phyloP scores from a whole-genome alignment of 2,888 invertebrate species.

The Malthinus seriepunctatus region DNA sequence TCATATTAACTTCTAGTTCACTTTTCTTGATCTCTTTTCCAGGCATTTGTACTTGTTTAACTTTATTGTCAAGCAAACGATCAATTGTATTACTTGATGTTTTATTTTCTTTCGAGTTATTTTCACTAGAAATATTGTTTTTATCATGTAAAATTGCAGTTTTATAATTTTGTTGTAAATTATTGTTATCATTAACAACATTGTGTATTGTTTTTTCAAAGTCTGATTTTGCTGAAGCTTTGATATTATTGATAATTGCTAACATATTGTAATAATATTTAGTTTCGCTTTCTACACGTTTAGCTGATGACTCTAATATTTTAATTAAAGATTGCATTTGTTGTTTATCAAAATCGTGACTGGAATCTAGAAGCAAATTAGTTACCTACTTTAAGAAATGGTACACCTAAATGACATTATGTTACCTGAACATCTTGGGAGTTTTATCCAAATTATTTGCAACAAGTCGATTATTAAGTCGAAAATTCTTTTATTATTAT shows the following conservation, averaged over 20 bases:
- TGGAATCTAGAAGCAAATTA: background rate
- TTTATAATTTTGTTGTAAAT: background rate
- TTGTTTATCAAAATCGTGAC: background rate
- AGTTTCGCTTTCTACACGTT: conserved; percentile 1
- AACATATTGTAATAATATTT: background rate
- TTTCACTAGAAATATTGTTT: background rate
- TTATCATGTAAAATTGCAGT: background rate
- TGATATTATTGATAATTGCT: background rate
- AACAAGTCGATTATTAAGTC: background rate
- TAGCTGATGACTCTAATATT: conserved; percentile 9
- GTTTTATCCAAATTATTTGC: background rate
- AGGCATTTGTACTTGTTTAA: too few species aligned
- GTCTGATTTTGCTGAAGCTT: background rate
- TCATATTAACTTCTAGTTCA: too few species aligned
- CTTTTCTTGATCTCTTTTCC: too few species aligned
- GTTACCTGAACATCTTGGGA: background rate
- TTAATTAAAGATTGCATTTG: conserved; percentile 5
- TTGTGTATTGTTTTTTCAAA: background rate
- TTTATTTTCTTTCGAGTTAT: too few species aligned
- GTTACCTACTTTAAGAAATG: too few species aligned
- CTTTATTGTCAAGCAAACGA: too few species aligned
- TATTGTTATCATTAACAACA: too few species aligned
- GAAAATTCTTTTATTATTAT: background rate
- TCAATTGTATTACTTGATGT: too few species aligned
- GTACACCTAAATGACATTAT: background rate